These are phyloP conservation scores for Zenarchopterus dispar DNA, from an alignment of 2,797 vertebrate genomes.

Conservation along the genomic window DNA sequence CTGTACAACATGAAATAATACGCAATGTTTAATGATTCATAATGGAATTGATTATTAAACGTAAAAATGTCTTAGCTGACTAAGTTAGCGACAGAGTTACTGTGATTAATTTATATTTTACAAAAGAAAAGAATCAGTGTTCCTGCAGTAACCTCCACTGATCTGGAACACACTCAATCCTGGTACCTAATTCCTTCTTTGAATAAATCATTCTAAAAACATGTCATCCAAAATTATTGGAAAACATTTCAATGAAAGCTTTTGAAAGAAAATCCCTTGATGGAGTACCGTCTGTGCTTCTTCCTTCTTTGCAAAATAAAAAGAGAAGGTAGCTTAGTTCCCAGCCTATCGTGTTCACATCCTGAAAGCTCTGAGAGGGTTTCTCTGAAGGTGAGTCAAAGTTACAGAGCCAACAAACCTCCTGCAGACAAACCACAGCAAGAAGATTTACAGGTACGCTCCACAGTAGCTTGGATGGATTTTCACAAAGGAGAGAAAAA, in stretches of 20 bases:
- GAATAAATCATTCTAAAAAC: slow-evolving; percentile 30
- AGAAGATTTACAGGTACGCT: slow-evolving; percentile 63
- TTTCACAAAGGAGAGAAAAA: slow-evolving; percentile 53
- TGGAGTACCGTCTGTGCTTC: slow-evolving; percentile 38
- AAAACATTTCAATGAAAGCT: slow-evolving; percentile 37
- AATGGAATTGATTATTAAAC: no score
- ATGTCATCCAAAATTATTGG: slow-evolving; percentile 3
- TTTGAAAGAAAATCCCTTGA: slow-evolving; percentile 39
- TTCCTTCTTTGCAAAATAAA: slow-evolving; percentile 33
- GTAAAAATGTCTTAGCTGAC: no score
- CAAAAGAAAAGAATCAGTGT: no score
- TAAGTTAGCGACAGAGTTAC: no score
- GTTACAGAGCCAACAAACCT: slow-evolving; percentile 38
- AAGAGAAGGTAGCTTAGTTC: slow-evolving; percentile 42
- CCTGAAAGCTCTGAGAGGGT: slow-evolving; percentile 50
- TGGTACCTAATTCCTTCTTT: not conserved
- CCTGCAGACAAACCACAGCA: slow-evolving; percentile 74
- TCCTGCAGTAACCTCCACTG: no score
- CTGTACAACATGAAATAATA: no score
- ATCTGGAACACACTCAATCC: slow-evolving; percentile 14
- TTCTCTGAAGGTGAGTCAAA: slow-evolving; percentile 46
- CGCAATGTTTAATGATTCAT: no score
- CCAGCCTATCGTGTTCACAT: slow-evolving; percentile 43
- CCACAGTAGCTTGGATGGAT: slow-evolving; percentile 28
- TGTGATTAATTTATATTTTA: no score